Conservation (phyloP, 2,113 vertebrate species). For the Dasyurus viverrinus region DNA sequence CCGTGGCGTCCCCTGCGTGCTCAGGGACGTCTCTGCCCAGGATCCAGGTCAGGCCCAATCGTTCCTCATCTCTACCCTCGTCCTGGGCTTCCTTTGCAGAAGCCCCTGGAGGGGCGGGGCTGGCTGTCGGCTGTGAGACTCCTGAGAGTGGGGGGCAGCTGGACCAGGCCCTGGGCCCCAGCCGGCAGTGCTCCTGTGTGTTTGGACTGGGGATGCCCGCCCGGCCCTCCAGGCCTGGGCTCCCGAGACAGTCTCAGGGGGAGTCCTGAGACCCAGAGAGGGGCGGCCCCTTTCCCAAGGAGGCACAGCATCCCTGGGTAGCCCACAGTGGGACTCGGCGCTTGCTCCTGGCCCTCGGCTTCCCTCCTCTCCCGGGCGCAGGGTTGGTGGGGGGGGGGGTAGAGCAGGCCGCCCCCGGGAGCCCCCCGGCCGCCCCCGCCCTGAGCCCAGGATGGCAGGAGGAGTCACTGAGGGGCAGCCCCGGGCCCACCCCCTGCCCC, state of each 20-base stretch:
- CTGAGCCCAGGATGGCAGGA: too few species aligned
- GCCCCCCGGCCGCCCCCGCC: neutral
- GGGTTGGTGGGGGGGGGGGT: neutral
- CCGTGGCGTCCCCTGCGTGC: too few species aligned
- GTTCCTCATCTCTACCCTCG: too few species aligned
- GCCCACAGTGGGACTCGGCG: conserved; percentile 27
- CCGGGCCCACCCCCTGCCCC: too few species aligned
- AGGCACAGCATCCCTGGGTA: neutral
- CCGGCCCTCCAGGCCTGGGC: neutral
- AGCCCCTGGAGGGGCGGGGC: neutral
- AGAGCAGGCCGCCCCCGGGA: too few species aligned
- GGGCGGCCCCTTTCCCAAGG: too few species aligned
- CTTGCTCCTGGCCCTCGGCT: conserved; percentile 77
- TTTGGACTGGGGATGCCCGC: neutral
- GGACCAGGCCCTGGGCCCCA: too few species aligned
- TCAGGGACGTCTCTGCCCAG: too few species aligned
- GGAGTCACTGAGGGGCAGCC: too few species aligned
- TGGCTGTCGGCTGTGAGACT: neutral
- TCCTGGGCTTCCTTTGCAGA: neutral
- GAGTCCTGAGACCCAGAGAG: neutral
- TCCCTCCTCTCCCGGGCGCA: neutral
- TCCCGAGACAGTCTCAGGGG: neutral
- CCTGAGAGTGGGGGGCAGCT: neutral
- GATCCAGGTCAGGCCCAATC: too few species aligned
- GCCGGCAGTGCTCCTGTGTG: neutral